Percentiles rank a stretch among this genome's conserved stretches.
These are phyloP conservation scores for Ailurus styani DNA, from an alignment of 2,113 vertebrate species.

Conservation along the genomic window DNA sequence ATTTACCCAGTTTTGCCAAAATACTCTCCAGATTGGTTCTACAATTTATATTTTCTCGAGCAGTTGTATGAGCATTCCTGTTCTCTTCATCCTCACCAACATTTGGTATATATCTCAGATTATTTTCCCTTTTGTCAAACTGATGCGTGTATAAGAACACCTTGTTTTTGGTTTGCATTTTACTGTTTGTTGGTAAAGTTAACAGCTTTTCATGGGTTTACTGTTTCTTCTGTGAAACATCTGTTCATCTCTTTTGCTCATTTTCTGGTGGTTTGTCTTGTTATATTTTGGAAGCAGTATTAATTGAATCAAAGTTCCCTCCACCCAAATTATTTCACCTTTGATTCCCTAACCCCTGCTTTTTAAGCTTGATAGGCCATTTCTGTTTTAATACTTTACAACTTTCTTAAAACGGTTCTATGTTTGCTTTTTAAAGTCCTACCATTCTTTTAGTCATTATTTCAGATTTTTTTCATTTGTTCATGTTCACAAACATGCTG, in stretches of 20 bases:
- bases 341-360: neutral
- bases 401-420: neutral
- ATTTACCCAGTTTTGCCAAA: neutral
- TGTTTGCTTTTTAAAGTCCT: neutral
- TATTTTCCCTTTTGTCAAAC: neutral
- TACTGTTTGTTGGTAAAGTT: neutral
- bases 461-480: neutral
- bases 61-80: neutral
- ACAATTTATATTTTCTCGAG: neutral
- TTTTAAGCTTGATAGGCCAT: neutral
- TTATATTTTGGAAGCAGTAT: neutral
- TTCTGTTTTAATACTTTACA: neutral
- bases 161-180: neutral
- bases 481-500: neutral
- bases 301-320: neutral
- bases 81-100: neutral
- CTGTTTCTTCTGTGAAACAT: neutral
- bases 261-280: neutral
- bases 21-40: neutral
- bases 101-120: neutral
- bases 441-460: neutral
- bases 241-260: neutral
- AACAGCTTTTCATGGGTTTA: neutral
- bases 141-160: neutral
- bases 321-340: neutral